Conservation (phyloP, 2,797 vertebrate genomes). For the Pelochelys cantorii region DNA sequence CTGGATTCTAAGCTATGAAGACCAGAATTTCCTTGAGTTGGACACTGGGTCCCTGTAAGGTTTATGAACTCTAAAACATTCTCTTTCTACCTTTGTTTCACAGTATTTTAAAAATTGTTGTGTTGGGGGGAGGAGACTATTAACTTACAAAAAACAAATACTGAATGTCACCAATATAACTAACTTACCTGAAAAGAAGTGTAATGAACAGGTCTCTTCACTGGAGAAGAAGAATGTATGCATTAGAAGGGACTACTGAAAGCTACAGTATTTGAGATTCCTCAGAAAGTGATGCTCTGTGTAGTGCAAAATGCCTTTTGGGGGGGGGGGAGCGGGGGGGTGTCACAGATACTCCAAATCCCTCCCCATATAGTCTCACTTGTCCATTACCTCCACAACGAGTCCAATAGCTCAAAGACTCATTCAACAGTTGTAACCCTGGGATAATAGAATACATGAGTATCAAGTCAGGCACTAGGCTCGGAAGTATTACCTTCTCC, state of each 20-base stretch:
- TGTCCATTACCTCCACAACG: not conserved
- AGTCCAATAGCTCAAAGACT: not conserved
- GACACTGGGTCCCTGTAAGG: not conserved
- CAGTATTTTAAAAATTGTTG: not conserved
- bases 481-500: conserved; percentile 80
- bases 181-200: not conserved
- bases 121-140: not conserved
- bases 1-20: not conserved
- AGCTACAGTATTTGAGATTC: not conserved
- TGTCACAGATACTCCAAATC: not conserved
- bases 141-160: not conserved
- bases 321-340: not conserved
- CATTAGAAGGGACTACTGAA: not conserved
- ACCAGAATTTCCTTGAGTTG: not conserved
- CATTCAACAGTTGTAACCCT: not conserved
- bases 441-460: rapidly evolving
- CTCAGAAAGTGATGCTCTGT: not conserved
- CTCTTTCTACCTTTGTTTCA: not conserved
- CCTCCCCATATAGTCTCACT: not conserved
- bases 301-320: not conserved
- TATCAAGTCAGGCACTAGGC: rapidly evolving
- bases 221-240: not conserved
- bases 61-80: not conserved
- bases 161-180: not conserved
- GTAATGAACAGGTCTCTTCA: not conserved